These are phyloP conservation scores for Xestia sexstrigata DNA, from an alignment of 2,888 invertebrate species.

Conservation along the genomic window DNA sequence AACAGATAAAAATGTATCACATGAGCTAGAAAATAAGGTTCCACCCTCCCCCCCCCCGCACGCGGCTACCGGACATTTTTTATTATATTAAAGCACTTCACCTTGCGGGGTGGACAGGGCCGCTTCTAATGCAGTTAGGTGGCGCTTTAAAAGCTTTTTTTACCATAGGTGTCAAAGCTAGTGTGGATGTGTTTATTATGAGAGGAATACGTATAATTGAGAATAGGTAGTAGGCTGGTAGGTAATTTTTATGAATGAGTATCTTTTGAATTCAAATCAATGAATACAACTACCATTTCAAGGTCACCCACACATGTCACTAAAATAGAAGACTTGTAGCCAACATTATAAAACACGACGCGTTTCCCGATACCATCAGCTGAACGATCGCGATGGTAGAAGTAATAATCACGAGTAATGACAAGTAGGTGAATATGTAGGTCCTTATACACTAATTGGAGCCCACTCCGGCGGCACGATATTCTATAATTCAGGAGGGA, in stretches of 20 bases:
- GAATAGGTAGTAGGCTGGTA: background rate
- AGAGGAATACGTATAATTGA: background rate
- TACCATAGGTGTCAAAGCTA: background rate
- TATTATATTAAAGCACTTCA: conserved; percentile 54
- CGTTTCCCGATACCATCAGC: conserved; percentile 14
- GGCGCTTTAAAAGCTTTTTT: conserved; percentile 37
- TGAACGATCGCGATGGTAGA: background rate
- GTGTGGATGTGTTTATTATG: background rate
- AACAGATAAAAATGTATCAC: conserved; percentile 38
- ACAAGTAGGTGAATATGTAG: background rate
- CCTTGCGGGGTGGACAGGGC: conserved; percentile 20
- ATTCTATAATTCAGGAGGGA: conserved; percentile 24
- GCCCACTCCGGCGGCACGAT: conserved; percentile 35
- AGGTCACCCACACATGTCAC: background rate
- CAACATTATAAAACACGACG: background rate
- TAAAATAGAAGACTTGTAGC: background rate
- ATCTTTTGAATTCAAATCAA: background rate
- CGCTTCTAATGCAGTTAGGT: conserved; percentile 33
- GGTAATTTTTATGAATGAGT: background rate
- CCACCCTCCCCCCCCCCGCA: background rate
- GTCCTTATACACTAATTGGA: background rate
- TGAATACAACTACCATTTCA: background rate
- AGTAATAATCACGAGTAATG: conserved; percentile 8
- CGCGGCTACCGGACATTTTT: conserved; percentile 37
- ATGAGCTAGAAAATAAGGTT: conserved; percentile 66